phyloP scores from a whole-genome alignment of 2,113 vertebrate species.

The Alethe castanea region DNA sequence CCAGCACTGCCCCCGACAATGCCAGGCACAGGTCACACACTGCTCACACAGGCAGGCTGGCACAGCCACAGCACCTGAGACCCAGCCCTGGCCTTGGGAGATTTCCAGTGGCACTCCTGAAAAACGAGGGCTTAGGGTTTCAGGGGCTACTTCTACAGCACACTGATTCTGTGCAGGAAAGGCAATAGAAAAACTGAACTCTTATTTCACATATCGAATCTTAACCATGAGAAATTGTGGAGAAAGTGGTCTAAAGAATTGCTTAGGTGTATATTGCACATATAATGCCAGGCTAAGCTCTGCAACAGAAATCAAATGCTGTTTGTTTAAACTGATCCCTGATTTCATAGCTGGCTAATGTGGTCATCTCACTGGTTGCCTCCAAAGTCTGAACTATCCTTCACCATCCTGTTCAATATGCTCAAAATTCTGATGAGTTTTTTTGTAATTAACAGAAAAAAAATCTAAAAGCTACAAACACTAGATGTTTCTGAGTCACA shows the following conservation, averaged over 20 bases:
- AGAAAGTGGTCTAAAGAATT: not conserved
- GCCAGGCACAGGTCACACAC: not conserved
- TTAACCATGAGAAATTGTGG: not conserved
- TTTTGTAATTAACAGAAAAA: not conserved
- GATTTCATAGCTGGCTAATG: not conserved
- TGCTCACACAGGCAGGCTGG: not conserved
- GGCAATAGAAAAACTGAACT: not conserved
- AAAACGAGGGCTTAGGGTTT: not conserved
- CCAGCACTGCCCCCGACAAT: not conserved
- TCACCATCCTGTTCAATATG: not conserved
- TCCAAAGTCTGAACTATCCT: not conserved
- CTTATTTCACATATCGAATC: not conserved
- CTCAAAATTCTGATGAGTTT: not conserved
- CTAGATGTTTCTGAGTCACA: not conserved
- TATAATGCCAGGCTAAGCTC: not conserved
- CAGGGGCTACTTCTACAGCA: not conserved
- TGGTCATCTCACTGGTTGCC: not conserved
- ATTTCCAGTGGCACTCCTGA: accelerated
- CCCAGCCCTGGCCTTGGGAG: not conserved
- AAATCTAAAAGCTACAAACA: not conserved
- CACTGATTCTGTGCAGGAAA: not conserved
- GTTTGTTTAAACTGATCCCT: not conserved
- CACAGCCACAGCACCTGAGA: not conserved
- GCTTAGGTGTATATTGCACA: not conserved
- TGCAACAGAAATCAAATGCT: not conserved